These are phyloP conservation scores for Cynocephalus volans DNA, from an alignment of 2,113 vertebrate species.

Conservation along the genomic window DNA sequence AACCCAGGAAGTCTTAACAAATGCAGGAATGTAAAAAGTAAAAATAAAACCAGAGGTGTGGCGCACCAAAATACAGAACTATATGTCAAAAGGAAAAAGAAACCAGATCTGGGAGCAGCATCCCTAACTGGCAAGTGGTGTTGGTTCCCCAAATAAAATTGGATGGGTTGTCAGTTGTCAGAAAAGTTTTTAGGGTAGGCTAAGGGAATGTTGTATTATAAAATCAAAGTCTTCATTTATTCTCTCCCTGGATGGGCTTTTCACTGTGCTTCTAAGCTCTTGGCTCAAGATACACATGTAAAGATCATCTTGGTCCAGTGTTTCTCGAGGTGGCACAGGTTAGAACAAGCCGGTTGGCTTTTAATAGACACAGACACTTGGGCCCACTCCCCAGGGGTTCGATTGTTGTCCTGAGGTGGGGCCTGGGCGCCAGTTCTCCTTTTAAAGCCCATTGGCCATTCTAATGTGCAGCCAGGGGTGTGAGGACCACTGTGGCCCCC, in stretches of 20 bases:
- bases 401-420: neutral
- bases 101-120: neutral
- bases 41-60: neutral
- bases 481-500: neutral
- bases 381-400: neutral
- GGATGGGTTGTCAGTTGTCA: neutral
- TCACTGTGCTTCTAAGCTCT: neutral
- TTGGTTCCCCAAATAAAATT: neutral
- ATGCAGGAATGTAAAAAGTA: neutral
- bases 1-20: neutral
- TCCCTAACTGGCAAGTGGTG: neutral
- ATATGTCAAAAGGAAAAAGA: neutral
- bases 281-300: neutral
- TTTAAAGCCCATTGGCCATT: neutral
- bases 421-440: neutral
- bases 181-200: neutral
- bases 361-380: neutral
- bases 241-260: neutral
- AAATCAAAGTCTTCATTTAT: neutral
- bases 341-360: fast-evolving
- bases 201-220: neutral
- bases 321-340: fast-evolving
- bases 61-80: neutral
- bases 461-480: fast-evolving
- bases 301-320: neutral